Base-by-base conservation (phyloP, 2,113 vertebrate genomes). In the Odontophorus gujanensis region DNA sequence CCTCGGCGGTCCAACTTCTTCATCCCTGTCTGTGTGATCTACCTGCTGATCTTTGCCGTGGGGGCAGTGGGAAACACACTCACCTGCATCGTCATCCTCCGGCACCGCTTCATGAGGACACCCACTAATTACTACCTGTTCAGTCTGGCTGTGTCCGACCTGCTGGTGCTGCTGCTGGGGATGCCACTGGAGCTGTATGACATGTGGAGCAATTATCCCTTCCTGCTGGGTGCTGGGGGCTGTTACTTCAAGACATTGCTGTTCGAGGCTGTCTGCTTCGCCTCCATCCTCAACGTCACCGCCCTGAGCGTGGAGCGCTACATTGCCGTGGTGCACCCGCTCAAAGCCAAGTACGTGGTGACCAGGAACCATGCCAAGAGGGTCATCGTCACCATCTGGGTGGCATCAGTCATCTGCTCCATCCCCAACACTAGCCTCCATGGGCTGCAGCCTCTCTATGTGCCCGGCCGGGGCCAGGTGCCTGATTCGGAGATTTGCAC, bases 111-210 rank as follows among this genome's bases (percentile, higher is more conserved):
- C 91, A 99, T 99, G 99, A 97, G 98, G 95, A 99, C 98, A 0
- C 98, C 99, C 59, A 99, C 99, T 74, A 99, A 99, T 97, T 99
- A 98, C 95, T 99, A 99, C 96, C 96, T 99, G 55, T 98, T 99
- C 97, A 99, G 99, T 96, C 97, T 99, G 87, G 99, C 99, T 0
- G 76, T 98, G 68, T 99, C 99, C 0, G 99, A 99, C 97, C 98
- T 99, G 94, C 96, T 99, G 94, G 98, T 99, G 87, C 98, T 99
- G 48, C 97, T 99, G 40, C 83, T 99, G 10, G 99, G 99, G 18
- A 98, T 99, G 99, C 99, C 99, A 0, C 95, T 99, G 90, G 99
- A 99, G 97, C 97, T 99, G 42, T 99, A 99, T 0, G 99, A 99
- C 95, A 96, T 99, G 97, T 98, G 98, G 98, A 98, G 97, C 87